Evolutionary conservation across 2,888 invertebrate genomes (phyloP).

Genomic region (Oligia latruncula): DNA sequence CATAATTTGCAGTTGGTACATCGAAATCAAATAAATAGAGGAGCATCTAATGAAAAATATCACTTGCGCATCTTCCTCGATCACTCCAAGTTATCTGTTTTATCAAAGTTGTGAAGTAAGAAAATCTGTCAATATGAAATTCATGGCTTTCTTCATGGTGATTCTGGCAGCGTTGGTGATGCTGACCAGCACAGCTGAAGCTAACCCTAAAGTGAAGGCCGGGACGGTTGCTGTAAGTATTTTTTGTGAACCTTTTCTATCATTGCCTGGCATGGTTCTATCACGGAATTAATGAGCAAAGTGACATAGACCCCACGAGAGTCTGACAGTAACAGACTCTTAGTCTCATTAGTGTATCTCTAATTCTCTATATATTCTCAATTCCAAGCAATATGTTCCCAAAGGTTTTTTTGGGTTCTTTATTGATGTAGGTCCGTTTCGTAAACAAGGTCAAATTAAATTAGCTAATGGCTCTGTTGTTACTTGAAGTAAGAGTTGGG

Average conservation of each 20-base stretch:
- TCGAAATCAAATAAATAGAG: constrained; percentile 48
- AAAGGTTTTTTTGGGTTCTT: background rate
- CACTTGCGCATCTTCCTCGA: constrained; percentile 21
- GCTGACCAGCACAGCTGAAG: constrained; percentile 37
- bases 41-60: constrained; percentile 11
- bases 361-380: background rate
- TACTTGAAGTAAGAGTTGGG: no score
- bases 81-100: constrained; percentile 15
- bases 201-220: constrained; percentile 54
- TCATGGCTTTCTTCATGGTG: constrained; percentile 41
- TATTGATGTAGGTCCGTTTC: background rate
- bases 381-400: background rate
- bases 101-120: background rate
- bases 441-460: background rate
- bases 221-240: constrained; percentile 43
- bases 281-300: background rate
- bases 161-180: constrained; percentile 42
- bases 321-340: background rate
- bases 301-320: background rate
- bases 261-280: background rate
- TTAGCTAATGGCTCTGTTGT: no score
- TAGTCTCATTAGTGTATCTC: background rate
- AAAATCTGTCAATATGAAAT: constrained; percentile 48
- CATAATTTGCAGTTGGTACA: constrained; percentile 16
- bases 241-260: background rate